These are phyloP conservation scores for Tenthredo mesomela DNA, from an alignment of 2,888 invertebrate genomes.

Conservation along the genomic window DNA sequence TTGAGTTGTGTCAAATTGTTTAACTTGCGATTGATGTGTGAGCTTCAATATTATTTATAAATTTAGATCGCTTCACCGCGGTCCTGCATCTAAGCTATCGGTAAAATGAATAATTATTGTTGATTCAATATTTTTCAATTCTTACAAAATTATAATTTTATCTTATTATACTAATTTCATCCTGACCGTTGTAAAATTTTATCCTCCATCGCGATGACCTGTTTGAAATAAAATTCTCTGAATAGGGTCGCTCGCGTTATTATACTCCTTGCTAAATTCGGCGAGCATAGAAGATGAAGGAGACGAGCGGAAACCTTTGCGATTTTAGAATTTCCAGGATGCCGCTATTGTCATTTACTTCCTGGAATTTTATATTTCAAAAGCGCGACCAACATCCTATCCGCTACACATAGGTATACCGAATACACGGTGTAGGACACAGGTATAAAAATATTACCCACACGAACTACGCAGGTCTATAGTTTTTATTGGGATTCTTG, in stretches of 20 bases:
- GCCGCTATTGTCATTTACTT: constrained; percentile 6
- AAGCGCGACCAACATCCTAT: neutral
- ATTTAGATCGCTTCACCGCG: neutral
- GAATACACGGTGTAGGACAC: neutral
- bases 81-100: neutral
- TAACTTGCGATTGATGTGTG: neutral
- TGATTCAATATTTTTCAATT: neutral
- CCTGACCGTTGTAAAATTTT: neutral
- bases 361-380: constrained; percentile 29
- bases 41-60: neutral
- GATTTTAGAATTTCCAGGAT: constrained; percentile 13
- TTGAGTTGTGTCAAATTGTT: neutral
- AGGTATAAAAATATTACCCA: neutral
- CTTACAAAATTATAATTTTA: neutral
- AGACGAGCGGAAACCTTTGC: neutral
- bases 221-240: neutral
- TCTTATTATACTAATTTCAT: neutral
- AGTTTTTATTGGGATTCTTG: neutral
- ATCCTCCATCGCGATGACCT: neutral
- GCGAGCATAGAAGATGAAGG: neutral
- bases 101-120: neutral
- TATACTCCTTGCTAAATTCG: neutral
- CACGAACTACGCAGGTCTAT: too few species aligned
- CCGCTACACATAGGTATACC: neutral
- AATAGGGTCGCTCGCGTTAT: neutral